Conservation (phyloP, 1,140 invertebrate genomes). For the Aphelinus certus region DNA sequence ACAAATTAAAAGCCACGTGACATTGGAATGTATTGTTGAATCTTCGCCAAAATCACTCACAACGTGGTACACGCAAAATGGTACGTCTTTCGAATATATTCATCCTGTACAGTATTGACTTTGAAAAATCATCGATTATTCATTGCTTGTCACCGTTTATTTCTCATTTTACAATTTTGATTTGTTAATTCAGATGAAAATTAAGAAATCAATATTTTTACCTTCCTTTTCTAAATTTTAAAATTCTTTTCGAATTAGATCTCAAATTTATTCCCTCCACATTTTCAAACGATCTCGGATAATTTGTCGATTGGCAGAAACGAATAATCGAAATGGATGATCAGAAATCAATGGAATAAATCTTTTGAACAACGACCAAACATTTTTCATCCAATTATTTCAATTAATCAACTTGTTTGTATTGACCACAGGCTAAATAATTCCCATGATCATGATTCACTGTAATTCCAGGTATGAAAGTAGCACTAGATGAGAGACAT, state of each 20-base stretch:
- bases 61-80: constrained; percentile 81
- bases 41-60: constrained; percentile 85
- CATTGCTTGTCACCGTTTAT: no score
- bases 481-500: constrained; percentile 76
- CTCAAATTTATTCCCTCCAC: constrained; percentile 67
- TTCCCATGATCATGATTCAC: no score
- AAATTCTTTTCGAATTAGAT: constrained; percentile 50
- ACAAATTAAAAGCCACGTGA: constrained; percentile 80
- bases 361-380: no score
- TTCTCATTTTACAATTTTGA: not conserved
- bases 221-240: not conserved
- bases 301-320: no score
- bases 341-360: no score
- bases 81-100: constrained; percentile 61
- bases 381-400: no score
- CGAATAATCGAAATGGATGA: no score
- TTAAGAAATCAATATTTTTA: not conserved
- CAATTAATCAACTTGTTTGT: no score
- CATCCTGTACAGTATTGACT: not conserved
- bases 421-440: no score
- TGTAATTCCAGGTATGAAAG: constrained; percentile 69
- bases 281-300: no score
- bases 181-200: not conserved
- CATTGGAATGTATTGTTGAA: constrained; percentile 82
- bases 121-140: no score